Conservation (phyloP, 2,888 invertebrate genomes). For the Anoplius nigerrimus region DNA sequence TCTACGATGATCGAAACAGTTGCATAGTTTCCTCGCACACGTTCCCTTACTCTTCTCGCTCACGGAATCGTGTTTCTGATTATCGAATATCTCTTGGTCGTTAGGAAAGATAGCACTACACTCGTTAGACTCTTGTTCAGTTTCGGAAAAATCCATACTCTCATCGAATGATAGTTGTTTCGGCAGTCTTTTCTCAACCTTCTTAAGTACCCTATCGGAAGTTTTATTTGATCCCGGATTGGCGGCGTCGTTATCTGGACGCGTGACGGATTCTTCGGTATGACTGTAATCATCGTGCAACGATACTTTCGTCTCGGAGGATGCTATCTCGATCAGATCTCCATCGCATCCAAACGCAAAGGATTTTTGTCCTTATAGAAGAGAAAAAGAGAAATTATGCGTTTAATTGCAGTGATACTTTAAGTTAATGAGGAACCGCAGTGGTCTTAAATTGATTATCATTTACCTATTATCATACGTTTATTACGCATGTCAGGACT, state of each 20-base stretch:
- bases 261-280: background rate
- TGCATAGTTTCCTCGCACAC: background rate
- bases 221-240: no score
- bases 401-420: background rate
- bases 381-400: background rate
- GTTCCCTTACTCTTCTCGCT: conserved; percentile 1
- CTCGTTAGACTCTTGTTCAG: background rate
- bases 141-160: conserved; percentile 24
- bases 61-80: conserved; percentile 7
- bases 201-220: background rate
- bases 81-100: background rate
- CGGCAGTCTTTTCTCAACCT: conserved; percentile 27
- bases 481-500: conserved; percentile 73
- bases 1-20: conserved; percentile 43
- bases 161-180: conserved; percentile 53
- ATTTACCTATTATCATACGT: conserved; percentile 72
- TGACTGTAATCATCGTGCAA: conserved; percentile 9
- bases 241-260: no score
- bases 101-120: background rate
- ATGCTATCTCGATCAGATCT: conserved; percentile 69
- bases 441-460: background rate
- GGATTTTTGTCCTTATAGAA: conserved; percentile 69
- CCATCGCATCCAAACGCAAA: conserved; percentile 71
- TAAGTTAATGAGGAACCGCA: background rate
- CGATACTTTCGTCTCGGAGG: conserved; percentile 32